Evolutionary conservation across 2,888 invertebrate species (phyloP).

Genomic region (Drymonia ruficornis): DNA sequence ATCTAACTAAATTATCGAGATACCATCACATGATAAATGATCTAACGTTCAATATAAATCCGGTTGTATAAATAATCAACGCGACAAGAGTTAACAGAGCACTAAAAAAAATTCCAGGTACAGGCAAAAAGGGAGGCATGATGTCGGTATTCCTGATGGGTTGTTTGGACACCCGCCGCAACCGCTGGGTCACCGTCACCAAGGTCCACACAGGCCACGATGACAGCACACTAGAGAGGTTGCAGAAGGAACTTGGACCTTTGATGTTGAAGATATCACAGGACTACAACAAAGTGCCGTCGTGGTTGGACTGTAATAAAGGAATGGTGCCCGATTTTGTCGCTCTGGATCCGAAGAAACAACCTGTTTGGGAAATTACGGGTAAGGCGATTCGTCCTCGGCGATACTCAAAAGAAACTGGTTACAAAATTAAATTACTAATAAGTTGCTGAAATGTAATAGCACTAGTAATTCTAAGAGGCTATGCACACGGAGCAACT

Average conservation of each 20-base stretch:
- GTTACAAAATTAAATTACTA: too few species aligned
- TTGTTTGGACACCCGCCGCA: constrained; percentile 87
- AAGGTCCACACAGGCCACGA: constrained; percentile 96
- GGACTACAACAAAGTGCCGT: constrained; percentile 88
- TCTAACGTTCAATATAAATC: too few species aligned
- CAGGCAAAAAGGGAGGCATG: constrained; percentile 95
- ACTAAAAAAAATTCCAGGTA: constrained; percentile 72
- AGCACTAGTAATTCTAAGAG: too few species aligned
- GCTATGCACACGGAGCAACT: too few species aligned
- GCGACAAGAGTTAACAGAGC: too few species aligned
- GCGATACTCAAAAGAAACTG: too few species aligned
- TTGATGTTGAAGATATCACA: constrained; percentile 93
- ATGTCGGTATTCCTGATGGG: constrained; percentile 98
- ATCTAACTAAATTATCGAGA: too few species aligned
- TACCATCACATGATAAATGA: too few species aligned
- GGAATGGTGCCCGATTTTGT: constrained; percentile 96
- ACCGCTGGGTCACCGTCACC: constrained; percentile 94
- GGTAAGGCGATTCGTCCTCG: too few species aligned
- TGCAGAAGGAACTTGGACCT: constrained; percentile 86
- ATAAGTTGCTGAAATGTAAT: too few species aligned
- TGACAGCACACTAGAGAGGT: constrained; percentile 91
- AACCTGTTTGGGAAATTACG: constrained; percentile 98
- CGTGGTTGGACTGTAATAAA: constrained; percentile 93
- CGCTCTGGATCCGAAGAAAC: constrained; percentile 91
- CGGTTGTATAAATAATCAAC: too few species aligned